Evolutionary conservation across 2,797 vertebrate species (phyloP), one percentile per base, ranked within the genome.

Genomic region (Morus bassanus): DNA sequence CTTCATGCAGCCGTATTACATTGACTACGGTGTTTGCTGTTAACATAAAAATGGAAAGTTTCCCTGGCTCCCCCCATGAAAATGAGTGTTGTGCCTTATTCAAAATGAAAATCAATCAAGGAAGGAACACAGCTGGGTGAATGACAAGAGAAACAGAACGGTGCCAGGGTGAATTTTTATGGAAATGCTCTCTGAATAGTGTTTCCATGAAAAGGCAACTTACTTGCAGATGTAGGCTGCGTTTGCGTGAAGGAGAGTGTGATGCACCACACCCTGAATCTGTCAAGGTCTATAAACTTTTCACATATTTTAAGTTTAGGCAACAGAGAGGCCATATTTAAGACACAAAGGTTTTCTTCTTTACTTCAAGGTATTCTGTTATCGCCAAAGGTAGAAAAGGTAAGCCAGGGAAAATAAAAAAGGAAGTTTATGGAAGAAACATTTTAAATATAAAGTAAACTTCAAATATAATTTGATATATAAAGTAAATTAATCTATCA

Each of bases 121-220:
- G 81, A 93, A 96, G 95, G 95, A 97, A 67, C 69, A 97, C 94
- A 97, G 94, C 97, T 98, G 97, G 97, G 95, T 8, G 21, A 17
- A 81, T 65, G 96, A 96, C 97, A 98, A 98, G 95, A 97, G 96
- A 96, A 98, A 97, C 95, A 98, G n/a, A 95, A 27, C 37, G 0
- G 45, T 43, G 93, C 96, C 94, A 97, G 93, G 92, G 60, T 91
- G 85, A 61, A 93, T 95, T 96, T 96, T 97, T 96, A 94, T 95
- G 97, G 92, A 97, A 97, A 97, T 95, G 74, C 78, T 95, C 91
- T 78, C 84, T 48, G 79, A 97, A 94, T 89, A 95, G 88, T 95
- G 96, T 97, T 98, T 98, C 97, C 95, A 90, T 96, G 87, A 96
- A 96, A 93, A 95, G 90, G 94, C 95, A 83, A 43, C 97, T 97